Base-by-base conservation (phyloP, 2,888 invertebrate genomes). In the Calameuta filiformis region DNA sequence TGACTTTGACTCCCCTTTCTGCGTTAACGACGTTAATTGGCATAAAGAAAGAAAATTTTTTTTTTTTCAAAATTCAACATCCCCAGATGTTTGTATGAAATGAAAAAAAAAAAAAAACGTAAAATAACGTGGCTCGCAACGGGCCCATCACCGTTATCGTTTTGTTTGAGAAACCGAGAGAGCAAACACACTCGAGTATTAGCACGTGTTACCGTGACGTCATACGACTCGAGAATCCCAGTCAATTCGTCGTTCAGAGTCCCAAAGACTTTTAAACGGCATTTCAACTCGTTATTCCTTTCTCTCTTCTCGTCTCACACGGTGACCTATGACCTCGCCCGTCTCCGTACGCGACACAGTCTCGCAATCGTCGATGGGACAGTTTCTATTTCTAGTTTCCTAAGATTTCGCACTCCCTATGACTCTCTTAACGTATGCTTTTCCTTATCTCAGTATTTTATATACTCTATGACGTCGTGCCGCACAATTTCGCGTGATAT, bases 201-300 rank as follows among this genome's bases (percentile, higher is more conserved):
- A 69, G 69, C 69, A 69, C 69, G 69, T 69, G 69, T 69, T 69
- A 69, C 69, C 69, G 69, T 69, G 69, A 69, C 69, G 69, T 69
- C 69, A 69, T 23, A 15, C 1, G 12, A 30, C 3, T 30, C 30
- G 30, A 40, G 40, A 69, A 69, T 69, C 33, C 30, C 30, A 30
- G 69, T 15, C 40, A 15, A 4, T 40, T 40, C 15, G 37, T 12
- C 35, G 40, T 40, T 15, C 6, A 15, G 40, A 1, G 40, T 15
- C 12, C 3, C 69, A 30, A 11, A 1, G 69, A 30, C 69, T 69
- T 11, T 40, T 40, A 40, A 69, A 33, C 69, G 30, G 11, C 12
- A 69, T 11, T 69, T 30, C 12, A 69, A 30, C 69, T 80, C 68
- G 78, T 77, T 35, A 37, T 34, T 77, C 69, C 15, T 11, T 12